Base-by-base conservation (phyloP, 2,797 vertebrate genomes). In the Gadopsis bispinosus region DNA sequence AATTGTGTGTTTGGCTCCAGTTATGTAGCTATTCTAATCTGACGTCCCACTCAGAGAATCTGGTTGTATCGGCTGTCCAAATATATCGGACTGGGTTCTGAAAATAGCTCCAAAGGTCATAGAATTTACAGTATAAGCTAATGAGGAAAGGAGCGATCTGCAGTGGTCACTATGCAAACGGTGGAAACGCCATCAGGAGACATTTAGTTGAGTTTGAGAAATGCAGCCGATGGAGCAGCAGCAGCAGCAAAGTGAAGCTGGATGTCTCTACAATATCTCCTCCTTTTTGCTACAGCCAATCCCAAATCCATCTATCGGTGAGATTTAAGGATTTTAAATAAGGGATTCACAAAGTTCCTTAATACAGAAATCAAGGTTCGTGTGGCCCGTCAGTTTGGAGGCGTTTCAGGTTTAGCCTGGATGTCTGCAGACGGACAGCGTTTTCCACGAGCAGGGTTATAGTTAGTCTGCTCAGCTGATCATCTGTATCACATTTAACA, bases 401-500 rank as follows among this genome's bases (percentile, higher is more conserved):
- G 13, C 1, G 31, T 19, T 45, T 64, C 37, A 45, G 48, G 6
- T 29, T 41, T 1, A 20, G 26, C 26, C 39, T 16, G 43, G 43
- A 45, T 41, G 3, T 41, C 39, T 63, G 31, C 4, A 12, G 37
- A 22, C 19, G 26, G 14, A 11, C 3, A 14, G 17, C 56, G 35
- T 33, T 31, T 8, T 43, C 55, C 16, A 19, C 53, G 45, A 54
- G 13, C 35, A 5, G 60, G 35, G 5, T 11, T 37, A 37, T 37
- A 37, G 37, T 37, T 37, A 37, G 37, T 37, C 37, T 37, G 33
- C 33, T 35, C 33, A 35, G 37, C 51, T 50, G 37, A 4, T 67
- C n/a, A 9, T 60, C 50, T 61, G 61, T 43, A 50, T 76, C 33
- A 20, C 8, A 20, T 83, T 67, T 65, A 55, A 43, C 75, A 66